Evolutionary conservation across 1,140 invertebrate species (phyloP), one percentile per base, ranked within the genome.

Genomic region (Zophobas atratus): DNA sequence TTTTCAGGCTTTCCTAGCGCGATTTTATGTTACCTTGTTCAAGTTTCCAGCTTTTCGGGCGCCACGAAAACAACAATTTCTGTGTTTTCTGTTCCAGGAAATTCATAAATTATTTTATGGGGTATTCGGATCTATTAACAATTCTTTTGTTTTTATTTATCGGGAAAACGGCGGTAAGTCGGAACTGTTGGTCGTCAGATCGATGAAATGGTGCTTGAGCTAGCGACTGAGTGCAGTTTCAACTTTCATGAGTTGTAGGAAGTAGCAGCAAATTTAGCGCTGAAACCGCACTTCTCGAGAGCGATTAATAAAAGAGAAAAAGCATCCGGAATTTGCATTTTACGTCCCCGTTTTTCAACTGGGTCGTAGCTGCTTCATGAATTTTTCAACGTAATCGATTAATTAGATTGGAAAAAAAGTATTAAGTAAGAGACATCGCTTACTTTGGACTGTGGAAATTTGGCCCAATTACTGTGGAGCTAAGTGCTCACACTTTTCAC

Each of bases 11-110:
- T 51, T 51, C 3, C 49, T 4, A n/a, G 49, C n/a, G 49, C 49
- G 49, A 51, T 51, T 51, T 51, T 51, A 51, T 51, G 49, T 4
- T 51, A 51, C 49, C 49, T 51, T 51, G 49, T 51, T 51, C 49
- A 20, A 51, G 49, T 51, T 51, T 4, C 4, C 49, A 51, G 49
- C 49, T 51, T 51, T 20, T 20, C 4, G 49, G 49, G 49, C 49
- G 49, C 49, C 49, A 20, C 4, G 49, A 51, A 51, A 51, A 51
- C 49, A 20, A 51, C 49, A 20, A 2, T 51, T 51, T 20, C n/a
- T 20, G 6, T 51, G 49, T 51, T 51, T 51, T 4, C 49, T 20
- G 49, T 20, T 51, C 49, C 49, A 20, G 4, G 4, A 51, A 20
- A 51, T 51, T 51, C 49, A 51, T 51, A 51, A 51, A 51, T 51